These are phyloP conservation scores for Aramus guarauna DNA, from an alignment of 2,113 vertebrate species.

Conservation along the genomic window DNA sequence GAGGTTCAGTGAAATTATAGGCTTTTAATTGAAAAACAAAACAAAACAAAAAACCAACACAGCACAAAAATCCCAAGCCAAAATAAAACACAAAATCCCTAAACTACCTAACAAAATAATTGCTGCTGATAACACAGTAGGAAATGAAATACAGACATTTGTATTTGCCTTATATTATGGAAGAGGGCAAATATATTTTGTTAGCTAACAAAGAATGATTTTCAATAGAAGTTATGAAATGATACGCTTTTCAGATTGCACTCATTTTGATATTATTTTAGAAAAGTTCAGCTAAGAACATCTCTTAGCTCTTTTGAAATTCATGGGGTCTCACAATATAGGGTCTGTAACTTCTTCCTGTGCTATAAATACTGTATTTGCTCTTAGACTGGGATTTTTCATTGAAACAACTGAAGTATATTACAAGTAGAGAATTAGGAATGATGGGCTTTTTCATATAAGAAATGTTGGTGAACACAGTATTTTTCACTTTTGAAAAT, in stretches of 20 bases:
- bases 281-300: not conserved
- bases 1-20: not conserved
- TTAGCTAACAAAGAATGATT: not conserved
- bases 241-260: not conserved
- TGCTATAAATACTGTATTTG: not conserved
- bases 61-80: too few relatives aligned
- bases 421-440: not conserved
- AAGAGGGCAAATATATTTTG: not conserved
- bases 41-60: not conserved
- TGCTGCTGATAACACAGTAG: not conserved
- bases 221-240: not conserved
- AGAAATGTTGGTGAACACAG: not conserved
- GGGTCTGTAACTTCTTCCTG: not conserved
- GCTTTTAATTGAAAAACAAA: not conserved
- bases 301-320: not conserved
- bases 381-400: not conserved
- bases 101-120: not conserved
- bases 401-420: not conserved
- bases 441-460: not conserved
- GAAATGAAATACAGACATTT: not conserved
- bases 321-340: not conserved
- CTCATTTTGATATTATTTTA: not conserved
- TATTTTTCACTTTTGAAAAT: not conserved
- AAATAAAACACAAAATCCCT: too few relatives aligned
- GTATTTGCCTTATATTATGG: not conserved